Evolutionary conservation across 2,113 vertebrate species (phyloP).

Genomic region (Heterocephalus glaber): DNA sequence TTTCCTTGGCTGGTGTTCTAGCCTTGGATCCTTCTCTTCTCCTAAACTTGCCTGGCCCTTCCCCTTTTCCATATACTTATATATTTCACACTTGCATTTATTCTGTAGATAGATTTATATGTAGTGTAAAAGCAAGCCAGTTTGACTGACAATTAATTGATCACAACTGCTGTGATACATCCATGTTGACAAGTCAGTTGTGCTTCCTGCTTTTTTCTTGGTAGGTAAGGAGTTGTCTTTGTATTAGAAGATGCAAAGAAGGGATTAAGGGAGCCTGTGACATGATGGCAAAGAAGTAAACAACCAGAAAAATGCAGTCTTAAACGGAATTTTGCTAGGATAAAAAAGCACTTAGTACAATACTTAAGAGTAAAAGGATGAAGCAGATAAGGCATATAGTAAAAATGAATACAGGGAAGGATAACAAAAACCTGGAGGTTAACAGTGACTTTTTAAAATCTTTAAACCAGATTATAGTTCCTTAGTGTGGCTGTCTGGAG

Average conservation of each 20-base stretch:
- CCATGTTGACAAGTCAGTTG: neutral
- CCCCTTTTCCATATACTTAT: neutral
- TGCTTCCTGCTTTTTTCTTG: neutral
- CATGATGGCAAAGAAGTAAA: neutral
- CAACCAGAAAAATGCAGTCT: neutral
- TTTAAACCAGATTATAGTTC: slow-evolving; percentile 41
- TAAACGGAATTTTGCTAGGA: neutral
- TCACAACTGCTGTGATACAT: neutral
- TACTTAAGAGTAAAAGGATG: neutral
- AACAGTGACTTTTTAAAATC: slow-evolving; percentile 34
- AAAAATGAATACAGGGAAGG: neutral
- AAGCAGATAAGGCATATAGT: neutral
- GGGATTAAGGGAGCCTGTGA: neutral
- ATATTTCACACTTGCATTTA: neutral
- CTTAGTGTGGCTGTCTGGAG: slow-evolving; percentile 60
- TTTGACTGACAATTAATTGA: neutral
- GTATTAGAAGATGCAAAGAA: neutral
- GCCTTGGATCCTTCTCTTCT: neutral
- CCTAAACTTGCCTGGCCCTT: neutral
- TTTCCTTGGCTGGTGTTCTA: neutral
- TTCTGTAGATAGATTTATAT: neutral
- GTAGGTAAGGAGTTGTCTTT: neutral
- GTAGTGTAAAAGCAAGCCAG: neutral
- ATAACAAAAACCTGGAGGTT: neutral
- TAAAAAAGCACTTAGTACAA: no score